phyloP scores from a whole-genome alignment of 1,140 invertebrate genomes.

The Mercenaria mercenaria region DNA sequence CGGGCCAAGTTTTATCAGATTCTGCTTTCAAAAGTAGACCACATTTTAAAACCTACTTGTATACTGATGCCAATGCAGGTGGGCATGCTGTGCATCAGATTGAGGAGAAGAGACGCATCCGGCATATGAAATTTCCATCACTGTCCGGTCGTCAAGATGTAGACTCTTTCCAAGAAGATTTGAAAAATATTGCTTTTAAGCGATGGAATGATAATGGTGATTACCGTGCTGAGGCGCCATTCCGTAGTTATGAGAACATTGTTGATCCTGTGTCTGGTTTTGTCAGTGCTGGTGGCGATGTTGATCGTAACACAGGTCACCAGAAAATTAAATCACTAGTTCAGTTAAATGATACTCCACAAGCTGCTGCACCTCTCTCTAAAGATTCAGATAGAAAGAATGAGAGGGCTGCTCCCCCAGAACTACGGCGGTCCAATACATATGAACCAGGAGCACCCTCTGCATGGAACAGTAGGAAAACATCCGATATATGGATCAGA shows the following conservation, averaged over 20 bases:
- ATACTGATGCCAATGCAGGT: conserved; percentile 79
- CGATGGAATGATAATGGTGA: conserved; percentile 83
- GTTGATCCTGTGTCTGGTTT: conserved; percentile 85
- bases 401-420: conserved; percentile 78
- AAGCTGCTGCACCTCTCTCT: conserved; percentile 73
- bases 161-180: conserved; percentile 79
- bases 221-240: conserved; percentile 77
- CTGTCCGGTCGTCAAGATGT: conserved; percentile 78
- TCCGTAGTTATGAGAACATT: conserved; percentile 81
- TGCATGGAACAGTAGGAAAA: conserved; percentile 83
- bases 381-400: conserved; percentile 75
- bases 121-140: conserved; percentile 84
- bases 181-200: conserved; percentile 73
- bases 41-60: conserved; percentile 77
- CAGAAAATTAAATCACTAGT: conserved; percentile 79
- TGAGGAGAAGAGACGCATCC: conserved; percentile 78
- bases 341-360: conserved; percentile 81
- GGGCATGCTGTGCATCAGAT: conserved; percentile 79
- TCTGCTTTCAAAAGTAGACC: conserved; percentile 80
- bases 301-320: conserved; percentile 82
- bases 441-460: conserved; percentile 80
- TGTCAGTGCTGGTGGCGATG: conserved; percentile 83
- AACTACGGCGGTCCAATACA: conserved; percentile 77
- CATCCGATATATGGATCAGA: conserved; percentile 80
- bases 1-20: conserved; percentile 77